Base-by-base conservation (phyloP, 2,888 invertebrate species). In the Lasioglossum pauxillum region DNA sequence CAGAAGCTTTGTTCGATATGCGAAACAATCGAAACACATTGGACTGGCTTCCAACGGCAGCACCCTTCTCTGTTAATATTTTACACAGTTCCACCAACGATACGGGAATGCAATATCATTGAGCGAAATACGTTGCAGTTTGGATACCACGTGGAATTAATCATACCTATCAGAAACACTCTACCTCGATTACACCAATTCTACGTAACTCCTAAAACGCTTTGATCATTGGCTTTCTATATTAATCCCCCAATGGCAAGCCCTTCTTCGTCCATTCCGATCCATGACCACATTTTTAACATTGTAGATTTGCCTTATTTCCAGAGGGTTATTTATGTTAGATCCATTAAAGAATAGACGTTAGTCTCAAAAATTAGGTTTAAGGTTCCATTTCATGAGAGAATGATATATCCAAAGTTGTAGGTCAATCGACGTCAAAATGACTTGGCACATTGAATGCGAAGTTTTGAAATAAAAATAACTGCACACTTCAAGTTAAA, bases 101-200 rank as follows among this genome's bases (percentile, higher is more conserved):
- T 23, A 3, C 75, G 31, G 67, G 23, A 53, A 3, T 53, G 78
- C 84, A 85, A 90, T 88, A 86, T 86, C 77, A 78, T 88, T 78
- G 82, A 83, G 74, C 44, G 80, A 73, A 77, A 79, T 73, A 69
- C 76, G 87, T 60, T 57, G 46, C 27, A 10, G 44, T 78, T 79
- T 67, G 73, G 79, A 83, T 73, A 75, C 79, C 78, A 69, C 57
- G 64, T 78, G 82, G 78, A 91, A 91, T 91, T 91, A 90, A 91
- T 91, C 83, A 87, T 67, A 57, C 4, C n/a, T 57, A 57, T n/a
- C 31, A 41, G 49, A 19, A 35, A 79, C 73, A 72, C 78, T 53
- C 75, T 16, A 12, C n/a, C 12, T 27, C 8, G 27, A n/a, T 41
- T 57, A 57, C 75, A 44, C 64, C 81, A 71, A 78, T 67, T 81